Base-by-base conservation (phyloP, 2,797 vertebrate genomes). In the Parotocinclus haroldoi region DNA sequence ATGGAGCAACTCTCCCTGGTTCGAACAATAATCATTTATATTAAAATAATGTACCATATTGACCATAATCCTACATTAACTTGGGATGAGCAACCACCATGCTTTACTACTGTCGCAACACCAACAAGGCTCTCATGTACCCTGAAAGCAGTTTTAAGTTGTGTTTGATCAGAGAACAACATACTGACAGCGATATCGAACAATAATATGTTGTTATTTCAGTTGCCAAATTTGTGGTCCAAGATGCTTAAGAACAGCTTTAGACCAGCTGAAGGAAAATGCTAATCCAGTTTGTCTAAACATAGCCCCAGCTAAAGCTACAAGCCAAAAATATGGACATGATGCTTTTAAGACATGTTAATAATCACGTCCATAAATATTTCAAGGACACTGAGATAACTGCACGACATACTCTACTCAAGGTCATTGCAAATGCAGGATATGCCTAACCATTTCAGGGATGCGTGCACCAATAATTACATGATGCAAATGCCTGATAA, bases 311-410 rank as follows among this genome's bases (percentile, higher is more conserved):
- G 38, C 7, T 4, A 36, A 63, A 64, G 36, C 27, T 9, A 51
- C 17, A 11, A 66, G 54, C 12, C 58, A 61, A 8, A 56, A 42
- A 64, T 52, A 42, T 9, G 50, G 46, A 64, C 8, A 73, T 66
- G 7, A 58, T 37, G 59, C 38, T 38, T 46, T 40, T 36, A 62
- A 9, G 49, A 27, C 27, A 2, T 2, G 27, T 27, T 27, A 27
- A 27, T 27, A 40, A 69, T 68, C 37, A 53, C 56, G 37, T n/a
- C 51, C 40, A n/a, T 44, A 49, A 74, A 55, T 57, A 58, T 13
- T 58, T 50, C 51, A 77, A 77, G 72, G 66, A 18, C 69, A 69
- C 49, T 14, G 39, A 60, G 60, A 75, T 75, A 74, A 59, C 58
- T 40, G 65, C 27, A 63, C 50, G 49, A 71, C 59, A 48, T 37